These are phyloP conservation scores for Lamellibrachia satsuma DNA, from an alignment of 2,888 invertebrate genomes.

Conservation along the genomic window DNA sequence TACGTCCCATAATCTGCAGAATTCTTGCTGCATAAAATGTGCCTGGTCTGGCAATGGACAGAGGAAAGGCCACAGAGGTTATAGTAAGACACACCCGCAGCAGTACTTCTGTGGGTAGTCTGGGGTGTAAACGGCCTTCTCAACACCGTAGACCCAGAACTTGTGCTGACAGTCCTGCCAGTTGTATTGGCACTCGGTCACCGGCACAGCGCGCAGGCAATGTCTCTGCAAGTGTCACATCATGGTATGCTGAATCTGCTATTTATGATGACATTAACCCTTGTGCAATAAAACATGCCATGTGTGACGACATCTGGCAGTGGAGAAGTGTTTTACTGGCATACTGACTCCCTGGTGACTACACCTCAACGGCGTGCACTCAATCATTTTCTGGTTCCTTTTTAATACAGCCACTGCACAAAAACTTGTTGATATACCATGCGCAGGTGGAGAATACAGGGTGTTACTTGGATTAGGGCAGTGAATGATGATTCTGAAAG, in stretches of 20 bases:
- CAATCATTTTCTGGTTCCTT: background rate
- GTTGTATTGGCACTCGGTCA: conserved; percentile 50
- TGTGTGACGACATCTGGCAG: background rate
- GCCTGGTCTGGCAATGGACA: background rate
- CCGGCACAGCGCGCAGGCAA: conserved; percentile 50
- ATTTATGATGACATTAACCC: background rate
- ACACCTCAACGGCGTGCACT: background rate
- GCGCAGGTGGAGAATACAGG: no score
- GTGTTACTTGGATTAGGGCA: no score
- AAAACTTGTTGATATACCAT: background rate
- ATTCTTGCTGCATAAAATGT: background rate
- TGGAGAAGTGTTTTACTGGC: background rate
- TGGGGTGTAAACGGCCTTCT: conserved; percentile 46
- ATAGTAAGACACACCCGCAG: conserved; percentile 44
- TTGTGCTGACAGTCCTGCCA: conserved; percentile 45
- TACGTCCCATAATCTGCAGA: no score
- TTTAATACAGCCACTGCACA: background rate
- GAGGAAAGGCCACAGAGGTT: conserved; percentile 18
- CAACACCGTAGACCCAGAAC: conserved; percentile 56
- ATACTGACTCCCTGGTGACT: background rate
- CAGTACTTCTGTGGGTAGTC: conserved; percentile 56
- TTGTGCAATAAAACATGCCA: background rate
- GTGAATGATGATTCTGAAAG: no score
- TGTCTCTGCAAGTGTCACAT: conserved; percentile 48
- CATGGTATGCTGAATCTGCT: background rate